These are phyloP conservation scores for Quadroppia sp. DNA, from an alignment of 2,888 invertebrate genomes.

Conservation along the genomic window DNA sequence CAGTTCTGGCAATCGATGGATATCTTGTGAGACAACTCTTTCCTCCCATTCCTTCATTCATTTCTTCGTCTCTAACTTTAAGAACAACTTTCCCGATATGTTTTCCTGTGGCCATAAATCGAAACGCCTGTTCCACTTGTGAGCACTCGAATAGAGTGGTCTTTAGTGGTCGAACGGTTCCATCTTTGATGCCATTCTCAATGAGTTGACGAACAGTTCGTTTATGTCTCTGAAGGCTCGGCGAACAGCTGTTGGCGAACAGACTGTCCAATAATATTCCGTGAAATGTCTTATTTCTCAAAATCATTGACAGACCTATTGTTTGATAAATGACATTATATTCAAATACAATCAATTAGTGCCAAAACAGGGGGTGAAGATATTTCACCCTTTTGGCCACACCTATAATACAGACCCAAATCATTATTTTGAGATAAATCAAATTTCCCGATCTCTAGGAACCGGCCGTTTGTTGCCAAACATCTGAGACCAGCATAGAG, in stretches of 20 bases:
- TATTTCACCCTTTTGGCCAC: too few relatives aligned
- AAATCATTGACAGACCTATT: conserved; percentile 4
- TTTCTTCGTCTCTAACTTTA: conserved; percentile 77
- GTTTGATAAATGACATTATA: too few relatives aligned
- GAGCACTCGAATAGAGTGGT: conserved; percentile 76
- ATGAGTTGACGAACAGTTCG: conserved; percentile 60
- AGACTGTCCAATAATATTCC: conserved; percentile 40
- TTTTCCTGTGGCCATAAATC: conserved; percentile 93
- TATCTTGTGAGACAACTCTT: conserved; percentile 53
- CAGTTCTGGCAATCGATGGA: conserved; percentile 75
- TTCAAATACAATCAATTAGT: not conserved
- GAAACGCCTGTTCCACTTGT: conserved; percentile 86
- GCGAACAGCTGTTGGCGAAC: not conserved
- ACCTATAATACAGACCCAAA: not conserved
- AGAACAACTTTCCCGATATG: conserved; percentile 95
- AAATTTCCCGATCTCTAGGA: conserved; percentile 59
- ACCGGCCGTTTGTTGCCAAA: conserved; percentile 57
- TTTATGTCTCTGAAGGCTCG: not conserved
- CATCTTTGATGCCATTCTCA: conserved; percentile 73
- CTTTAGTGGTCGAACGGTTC: conserved; percentile 85
- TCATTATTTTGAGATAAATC: conserved; percentile 52
- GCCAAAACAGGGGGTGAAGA: not conserved
- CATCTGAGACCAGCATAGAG: conserved; percentile 57
- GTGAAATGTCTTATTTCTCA: conserved; percentile 42
- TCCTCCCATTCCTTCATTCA: too few relatives aligned